phyloP scores from a whole-genome alignment of 1,140 invertebrate genomes.

The Thaumatotibia leucotreta region DNA sequence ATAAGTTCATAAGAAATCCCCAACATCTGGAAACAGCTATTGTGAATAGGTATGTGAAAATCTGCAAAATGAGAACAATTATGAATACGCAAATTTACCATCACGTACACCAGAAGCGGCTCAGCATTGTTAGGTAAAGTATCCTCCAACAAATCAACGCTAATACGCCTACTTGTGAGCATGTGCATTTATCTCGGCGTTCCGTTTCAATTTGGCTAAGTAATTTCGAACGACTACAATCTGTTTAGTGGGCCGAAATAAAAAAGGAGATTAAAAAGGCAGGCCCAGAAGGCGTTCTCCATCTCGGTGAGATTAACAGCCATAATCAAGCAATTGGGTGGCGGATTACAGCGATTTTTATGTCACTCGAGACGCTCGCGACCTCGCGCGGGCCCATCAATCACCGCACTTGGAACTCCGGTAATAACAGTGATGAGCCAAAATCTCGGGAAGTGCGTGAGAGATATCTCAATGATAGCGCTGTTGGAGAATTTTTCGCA shows the following conservation, averaged over 20 bases:
- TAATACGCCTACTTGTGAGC: conserved; percentile 11
- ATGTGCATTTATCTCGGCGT: conserved; percentile 13
- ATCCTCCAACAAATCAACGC: conserved; percentile 7
- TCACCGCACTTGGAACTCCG: conserved; percentile 40
- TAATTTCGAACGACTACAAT: conserved; percentile 57
- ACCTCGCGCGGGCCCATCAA: conserved; percentile 40
- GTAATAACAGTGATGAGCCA: conserved; percentile 53
- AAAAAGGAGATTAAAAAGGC: conserved; percentile 55
- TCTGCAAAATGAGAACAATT: neutral
- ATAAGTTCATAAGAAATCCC: too few species aligned
- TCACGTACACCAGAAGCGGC: conserved; percentile 4
- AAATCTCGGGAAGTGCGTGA: conserved; percentile 19
- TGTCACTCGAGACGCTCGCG: conserved; percentile 43
- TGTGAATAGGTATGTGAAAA: neutral
- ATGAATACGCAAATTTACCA: neutral
- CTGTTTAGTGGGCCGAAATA: conserved; percentile 49
- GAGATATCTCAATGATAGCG: conserved; percentile 5
- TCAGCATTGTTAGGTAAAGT: conserved; percentile 8
- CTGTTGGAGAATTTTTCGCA: conserved; percentile 5
- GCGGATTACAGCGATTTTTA: conserved; percentile 67
- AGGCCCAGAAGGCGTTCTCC: conserved; percentile 30
- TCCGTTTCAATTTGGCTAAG: conserved; percentile 64
- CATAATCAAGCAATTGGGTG: conserved; percentile 68
- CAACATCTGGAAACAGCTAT: neutral
- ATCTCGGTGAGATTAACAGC: conserved; percentile 61